phyloP scores from a whole-genome alignment of 2,888 invertebrate genomes.

The Macrosiphum euphorbiae region DNA sequence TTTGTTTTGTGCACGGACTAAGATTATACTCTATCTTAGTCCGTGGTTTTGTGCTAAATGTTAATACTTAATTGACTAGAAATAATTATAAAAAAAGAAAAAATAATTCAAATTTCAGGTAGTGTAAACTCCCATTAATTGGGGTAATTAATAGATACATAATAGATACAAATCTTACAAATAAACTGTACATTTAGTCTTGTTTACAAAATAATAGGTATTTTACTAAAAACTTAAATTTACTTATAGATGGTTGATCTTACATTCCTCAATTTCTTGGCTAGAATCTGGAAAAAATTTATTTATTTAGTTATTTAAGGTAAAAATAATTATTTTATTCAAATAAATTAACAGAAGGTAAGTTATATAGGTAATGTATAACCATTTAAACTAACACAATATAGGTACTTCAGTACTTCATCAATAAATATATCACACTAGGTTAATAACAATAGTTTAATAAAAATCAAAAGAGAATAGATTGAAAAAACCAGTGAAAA shows the following conservation, averaged over 20 bases:
- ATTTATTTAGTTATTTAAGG: not conserved
- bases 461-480: not conserved
- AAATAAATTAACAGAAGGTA: not conserved
- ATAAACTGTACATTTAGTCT: constrained; percentile 3
- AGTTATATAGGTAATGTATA: no score
- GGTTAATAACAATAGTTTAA: not conserved
- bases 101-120: not conserved
- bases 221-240: not conserved
- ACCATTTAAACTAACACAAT: no score
- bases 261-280: constrained; percentile 39
- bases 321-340: not conserved
- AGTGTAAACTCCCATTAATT: no score
- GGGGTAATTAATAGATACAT: not conserved
- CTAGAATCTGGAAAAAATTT: constrained; percentile 15
- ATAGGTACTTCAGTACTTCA: no score
- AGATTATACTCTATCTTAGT: no score
- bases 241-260: constrained; percentile 18
- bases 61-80: not conserved
- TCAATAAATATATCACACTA: no score
- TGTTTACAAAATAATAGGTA: not conserved
- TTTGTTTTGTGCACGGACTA: no score
- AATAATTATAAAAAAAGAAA: not conserved
- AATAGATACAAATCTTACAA: not conserved
- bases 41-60: no score
- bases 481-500: not conserved